Evolutionary conservation across 2,888 invertebrate genomes (phyloP).

Genomic region (Endotricha flammealis): DNA sequence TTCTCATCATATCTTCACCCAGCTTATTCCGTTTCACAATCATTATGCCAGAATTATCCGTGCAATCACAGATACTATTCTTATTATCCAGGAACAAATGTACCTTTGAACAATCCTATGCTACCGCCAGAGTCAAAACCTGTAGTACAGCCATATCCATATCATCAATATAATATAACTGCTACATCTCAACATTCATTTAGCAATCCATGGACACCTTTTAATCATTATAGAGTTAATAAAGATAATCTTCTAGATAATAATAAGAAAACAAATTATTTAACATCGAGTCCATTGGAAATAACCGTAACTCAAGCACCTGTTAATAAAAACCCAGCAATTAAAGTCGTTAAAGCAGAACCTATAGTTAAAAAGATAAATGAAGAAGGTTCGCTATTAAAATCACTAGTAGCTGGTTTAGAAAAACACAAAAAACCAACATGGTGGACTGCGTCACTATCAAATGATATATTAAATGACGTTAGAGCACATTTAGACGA

Average conservation of each 20-base stretch:
- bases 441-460: constrained; percentile 56
- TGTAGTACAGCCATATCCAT: constrained; percentile 46
- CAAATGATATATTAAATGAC: constrained; percentile 45
- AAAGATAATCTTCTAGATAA: no score
- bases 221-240: constrained; percentile 19
- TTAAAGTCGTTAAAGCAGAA: no score
- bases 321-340: no score
- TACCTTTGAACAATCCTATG: no score
- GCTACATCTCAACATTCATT: constrained; percentile 26
- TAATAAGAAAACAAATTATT: no score
- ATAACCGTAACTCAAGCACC: no score
- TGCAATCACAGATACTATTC: no score
- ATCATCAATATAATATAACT: constrained; percentile 36
- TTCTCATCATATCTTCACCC: constrained; percentile 40
- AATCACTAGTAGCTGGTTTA: constrained; percentile 11
- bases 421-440: constrained; percentile 24
- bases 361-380: no score
- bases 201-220: constrained; percentile 31
- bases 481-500: constrained; percentile 48
- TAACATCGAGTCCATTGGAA: no score
- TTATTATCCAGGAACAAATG: no score
- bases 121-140: constrained; percentile 26
- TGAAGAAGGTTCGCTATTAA: no score
- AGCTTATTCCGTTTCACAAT: constrained; percentile 4
- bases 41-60: no score